These are phyloP conservation scores for Euwallacea fornicatus DNA, from an alignment of 1,140 invertebrate genomes.

Conservation along the genomic window DNA sequence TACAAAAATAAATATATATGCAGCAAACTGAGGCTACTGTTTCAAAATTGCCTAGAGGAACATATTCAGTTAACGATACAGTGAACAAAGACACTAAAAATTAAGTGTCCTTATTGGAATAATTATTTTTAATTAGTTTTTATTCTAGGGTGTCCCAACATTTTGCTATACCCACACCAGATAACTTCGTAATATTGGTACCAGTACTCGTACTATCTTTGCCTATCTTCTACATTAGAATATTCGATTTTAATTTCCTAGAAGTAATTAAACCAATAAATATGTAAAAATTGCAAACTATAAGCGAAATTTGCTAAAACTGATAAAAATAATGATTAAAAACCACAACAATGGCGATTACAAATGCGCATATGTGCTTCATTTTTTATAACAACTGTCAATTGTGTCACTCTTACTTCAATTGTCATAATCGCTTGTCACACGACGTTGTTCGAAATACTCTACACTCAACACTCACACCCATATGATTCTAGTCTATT, in stretches of 20 bases:
- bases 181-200: neutral
- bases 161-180: conserved; percentile 3
- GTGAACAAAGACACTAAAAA: conserved; percentile 35
- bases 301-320: no score
- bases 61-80: conserved; percentile 30
- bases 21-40: neutral
- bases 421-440: no score
- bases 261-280: neutral
- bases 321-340: neutral
- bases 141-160: conserved; percentile 17
- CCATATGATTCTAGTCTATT: no score
- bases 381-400: no score
- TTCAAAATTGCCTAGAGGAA: conserved; percentile 37
- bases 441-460: no score
- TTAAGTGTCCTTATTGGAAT: conserved; percentile 39
- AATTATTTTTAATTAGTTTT: conserved; percentile 43
- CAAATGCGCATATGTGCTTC: no score
- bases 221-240: neutral
- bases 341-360: conserved; percentile 25
- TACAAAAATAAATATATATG: conserved; percentile 19
- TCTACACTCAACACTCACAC: no score
- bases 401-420: no score
- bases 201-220: neutral
- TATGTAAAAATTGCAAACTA: no score
- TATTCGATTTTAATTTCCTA: neutral